Evolutionary conservation across 2,888 invertebrate species (phyloP), one percentile per base, ranked within the genome.

Genomic region (Drosophila algonquin): DNA sequence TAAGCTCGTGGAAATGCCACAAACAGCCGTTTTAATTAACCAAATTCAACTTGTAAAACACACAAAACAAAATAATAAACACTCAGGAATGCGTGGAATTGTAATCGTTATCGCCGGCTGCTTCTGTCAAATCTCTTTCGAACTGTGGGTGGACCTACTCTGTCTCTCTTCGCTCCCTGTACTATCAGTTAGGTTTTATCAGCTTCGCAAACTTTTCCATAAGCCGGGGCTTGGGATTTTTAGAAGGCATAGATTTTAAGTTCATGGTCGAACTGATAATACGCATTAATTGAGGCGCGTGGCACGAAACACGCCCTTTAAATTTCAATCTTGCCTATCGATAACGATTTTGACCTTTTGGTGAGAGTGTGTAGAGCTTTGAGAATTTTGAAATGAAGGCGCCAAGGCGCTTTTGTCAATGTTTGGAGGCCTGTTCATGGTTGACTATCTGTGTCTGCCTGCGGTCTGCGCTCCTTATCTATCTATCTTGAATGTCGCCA

Each of bases 61-160:
- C 27, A 35, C 35, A 53, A 21, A 45, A 32, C 60, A 53, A 21
- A 46, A 44, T 67, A 59, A 27, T 71, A 46, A 72, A 30, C 30
- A 27, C 27, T 27, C 75, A 67, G 55, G 53, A 57, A 46, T 65
- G 64, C 63, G 35, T 30, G 32, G 27, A 44, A 21, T 27, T 61
- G 74, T 69, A 78, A 87, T 85, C 79, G 83, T 86, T 86, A 87
- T 87, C 86, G 80, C 70, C 71, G 56, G 72, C 45, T 48, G 30
- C 30, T 30, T 30, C 30, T 30, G 32, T 32, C 50, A 72, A 71
- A 80, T 55, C 60, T 50, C 44, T 32, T 62, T 56, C 32, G 51
- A 58, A 44, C 58, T 71, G 60, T 12, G 53, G 50, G 40, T 35
- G 69, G 14, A 27, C 44, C 21, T n/a, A 7, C 54, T 16, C 35